Evolutionary conservation across 2,797 vertebrate species (phyloP).

Genomic region (Cuculus canorus): DNA sequence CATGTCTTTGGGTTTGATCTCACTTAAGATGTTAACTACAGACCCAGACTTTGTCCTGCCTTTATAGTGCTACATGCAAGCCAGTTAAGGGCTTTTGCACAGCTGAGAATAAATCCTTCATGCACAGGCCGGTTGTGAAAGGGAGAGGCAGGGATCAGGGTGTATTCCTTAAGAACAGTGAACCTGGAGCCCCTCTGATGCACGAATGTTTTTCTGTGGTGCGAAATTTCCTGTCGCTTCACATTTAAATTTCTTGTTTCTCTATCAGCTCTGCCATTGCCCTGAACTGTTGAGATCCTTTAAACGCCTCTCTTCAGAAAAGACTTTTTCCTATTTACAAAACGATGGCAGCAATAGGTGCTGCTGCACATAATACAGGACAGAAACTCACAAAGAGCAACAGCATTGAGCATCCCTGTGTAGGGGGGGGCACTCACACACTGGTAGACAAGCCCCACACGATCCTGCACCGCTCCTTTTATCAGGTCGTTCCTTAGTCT

Average conservation of each 20-base stretch:
- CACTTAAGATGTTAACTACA: neutral
- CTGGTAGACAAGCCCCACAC: slow-evolving; percentile 93
- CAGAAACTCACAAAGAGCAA: slow-evolving; percentile 89
- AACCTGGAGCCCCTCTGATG: neutral
- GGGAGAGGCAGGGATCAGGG: neutral
- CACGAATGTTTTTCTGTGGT: neutral
- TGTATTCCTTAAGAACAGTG: neutral
- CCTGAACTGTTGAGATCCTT: neutral
- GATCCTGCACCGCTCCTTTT: slow-evolving; percentile 92
- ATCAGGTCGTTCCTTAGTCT: slow-evolving; percentile 79
- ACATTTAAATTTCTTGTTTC: neutral
- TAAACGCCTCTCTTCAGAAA: neutral
- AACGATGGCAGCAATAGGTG: neutral
- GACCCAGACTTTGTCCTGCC: neutral
- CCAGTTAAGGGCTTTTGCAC: neutral
- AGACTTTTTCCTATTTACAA: neutral
- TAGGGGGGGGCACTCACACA: slow-evolving; percentile 87
- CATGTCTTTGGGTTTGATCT: neutral
- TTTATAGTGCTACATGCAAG: neutral
- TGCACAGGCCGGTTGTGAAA: neutral
- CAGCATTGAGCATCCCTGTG: slow-evolving; percentile 94
- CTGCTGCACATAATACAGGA: neutral
- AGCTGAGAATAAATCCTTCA: neutral
- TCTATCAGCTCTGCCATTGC: neutral
- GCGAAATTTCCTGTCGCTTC: neutral